phyloP scores from a whole-genome alignment of 2,113 vertebrate genomes.

The Petrocephalus microphthalmus region DNA sequence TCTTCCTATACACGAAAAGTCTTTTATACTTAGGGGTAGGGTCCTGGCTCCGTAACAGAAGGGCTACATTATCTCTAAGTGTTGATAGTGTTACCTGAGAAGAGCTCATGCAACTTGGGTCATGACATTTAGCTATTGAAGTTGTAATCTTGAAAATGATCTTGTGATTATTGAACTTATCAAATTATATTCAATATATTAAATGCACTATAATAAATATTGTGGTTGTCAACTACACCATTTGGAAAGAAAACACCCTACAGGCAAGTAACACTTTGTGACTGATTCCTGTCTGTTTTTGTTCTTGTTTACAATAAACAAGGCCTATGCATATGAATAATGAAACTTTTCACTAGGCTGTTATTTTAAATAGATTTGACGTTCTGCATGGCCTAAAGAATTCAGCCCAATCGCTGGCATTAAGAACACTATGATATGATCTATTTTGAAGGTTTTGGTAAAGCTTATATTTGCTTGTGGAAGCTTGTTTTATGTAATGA shows the following conservation, averaged over 20 bases:
- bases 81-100: not conserved
- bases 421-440: not conserved
- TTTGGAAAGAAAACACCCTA: not conserved
- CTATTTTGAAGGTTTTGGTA: not conserved
- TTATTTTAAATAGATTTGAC: not conserved
- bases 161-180: not conserved
- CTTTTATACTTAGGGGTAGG: not conserved
- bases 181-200: conserved; percentile 5
- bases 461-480: not conserved
- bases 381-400: not conserved
- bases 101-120: not conserved
- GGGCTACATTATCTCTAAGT: not conserved
- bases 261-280: not conserved
- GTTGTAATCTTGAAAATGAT: not conserved
- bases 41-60: not conserved
- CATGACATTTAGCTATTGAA: not conserved
- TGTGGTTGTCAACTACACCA: not conserved
- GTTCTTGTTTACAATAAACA: not conserved
- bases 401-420: not conserved
- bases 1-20: not conserved
- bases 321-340: not conserved
- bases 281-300: not conserved
- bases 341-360: not conserved
- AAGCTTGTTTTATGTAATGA: not conserved
- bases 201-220: not conserved